Percentiles rank a stretch among this genome's conserved stretches.
phyloP scores from a whole-genome alignment of 2,113 vertebrate genomes.

The Centropristis striata region DNA sequence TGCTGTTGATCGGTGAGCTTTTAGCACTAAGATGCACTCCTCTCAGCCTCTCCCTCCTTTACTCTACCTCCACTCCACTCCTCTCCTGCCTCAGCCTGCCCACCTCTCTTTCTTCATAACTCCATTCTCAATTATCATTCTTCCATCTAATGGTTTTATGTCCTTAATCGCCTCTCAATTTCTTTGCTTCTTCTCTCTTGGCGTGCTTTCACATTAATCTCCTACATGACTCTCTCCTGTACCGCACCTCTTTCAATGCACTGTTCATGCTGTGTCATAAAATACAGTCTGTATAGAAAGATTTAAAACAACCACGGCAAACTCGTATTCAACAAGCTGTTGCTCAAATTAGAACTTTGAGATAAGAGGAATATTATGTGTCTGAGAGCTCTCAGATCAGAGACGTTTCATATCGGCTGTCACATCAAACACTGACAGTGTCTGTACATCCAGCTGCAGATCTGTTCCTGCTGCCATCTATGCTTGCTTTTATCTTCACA shows the following conservation, averaged over 20 bases:
- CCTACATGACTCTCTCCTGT: not conserved
- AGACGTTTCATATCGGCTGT: conserved; percentile 48
- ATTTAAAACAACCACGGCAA: not conserved
- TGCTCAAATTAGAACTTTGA: conserved; percentile 35
- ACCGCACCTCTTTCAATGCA: not conserved
- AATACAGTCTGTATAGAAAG: not conserved
- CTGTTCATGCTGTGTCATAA: not conserved
- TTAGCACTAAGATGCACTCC: conserved; percentile 49
- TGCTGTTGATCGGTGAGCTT: conserved; percentile 49
- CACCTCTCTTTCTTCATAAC: conserved; percentile 42
- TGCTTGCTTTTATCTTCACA: conserved; percentile 49
- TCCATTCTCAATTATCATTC: conserved; percentile 51
- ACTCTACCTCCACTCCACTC: conserved; percentile 28
- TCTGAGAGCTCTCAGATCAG: conserved; percentile 37
- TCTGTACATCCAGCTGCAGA: conserved; percentile 48
- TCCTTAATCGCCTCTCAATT: conserved; percentile 10
- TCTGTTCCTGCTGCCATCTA: conserved; percentile 43
- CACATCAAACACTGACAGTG: conserved; percentile 53
- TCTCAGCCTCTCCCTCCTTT: conserved; percentile 25
- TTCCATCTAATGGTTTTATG: conserved; percentile 54
- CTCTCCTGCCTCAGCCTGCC: conserved; percentile 51
- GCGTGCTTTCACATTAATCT: conserved; percentile 10
- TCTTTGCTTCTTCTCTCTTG: conserved; percentile 7
- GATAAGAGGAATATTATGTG: conserved; percentile 38
- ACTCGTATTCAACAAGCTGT: conserved; percentile 1